Base-by-base conservation (phyloP, 1,140 invertebrate genomes). In the Halesus radiatus region DNA sequence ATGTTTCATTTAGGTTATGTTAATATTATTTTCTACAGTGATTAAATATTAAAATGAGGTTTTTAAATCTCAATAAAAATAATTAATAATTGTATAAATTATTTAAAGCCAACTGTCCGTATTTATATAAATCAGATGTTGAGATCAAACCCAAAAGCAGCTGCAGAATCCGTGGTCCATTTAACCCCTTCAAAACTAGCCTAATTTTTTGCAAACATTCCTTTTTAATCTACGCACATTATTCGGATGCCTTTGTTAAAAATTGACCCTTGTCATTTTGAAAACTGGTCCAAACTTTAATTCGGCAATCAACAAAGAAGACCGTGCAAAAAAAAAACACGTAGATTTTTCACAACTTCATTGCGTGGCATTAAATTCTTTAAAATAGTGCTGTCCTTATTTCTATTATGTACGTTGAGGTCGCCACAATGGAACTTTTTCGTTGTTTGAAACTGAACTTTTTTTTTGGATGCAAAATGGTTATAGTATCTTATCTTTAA, bases 71-170 rank as follows among this genome's bases (percentile, higher is more conserved):
- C n/a, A n/a, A n/a, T n/a, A n/a, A n/a, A n/a, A n/a, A n/a, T n/a
- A n/a, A n/a, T n/a, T n/a, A n/a, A n/a, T n/a, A n/a, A n/a, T n/a
- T n/a, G n/a, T n/a, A n/a, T n/a, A 45, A 45, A 45, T 45, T 10
- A 45, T 45, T 10, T 0, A 13, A 45, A 8, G 81, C 81, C 79
- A 82, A 78, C 78, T 82, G 81, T 76, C 76, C 45, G 29, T 77
- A 29, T 26, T 77, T 50, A 56, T 62, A 7, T 8, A 66, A 77
- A 77, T 77, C 70, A 54, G 70, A 8, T 54, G 5, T 56, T 16
- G 7, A 53, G 23, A 56, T 74, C 70, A 54, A 74, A 56, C 26
- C 62, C 62, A 16, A 10, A 6, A 22, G 70, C 70, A 74, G 70
- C 70, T 74, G 70, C 70, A 54, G 50, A 72, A 50, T 52, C 20